Percentiles rank a stretch among this genome's conserved stretches.
These are phyloP conservation scores for Trichogramma pretiosum DNA, from an alignment of 1,140 invertebrate genomes.

Conservation along the genomic window DNA sequence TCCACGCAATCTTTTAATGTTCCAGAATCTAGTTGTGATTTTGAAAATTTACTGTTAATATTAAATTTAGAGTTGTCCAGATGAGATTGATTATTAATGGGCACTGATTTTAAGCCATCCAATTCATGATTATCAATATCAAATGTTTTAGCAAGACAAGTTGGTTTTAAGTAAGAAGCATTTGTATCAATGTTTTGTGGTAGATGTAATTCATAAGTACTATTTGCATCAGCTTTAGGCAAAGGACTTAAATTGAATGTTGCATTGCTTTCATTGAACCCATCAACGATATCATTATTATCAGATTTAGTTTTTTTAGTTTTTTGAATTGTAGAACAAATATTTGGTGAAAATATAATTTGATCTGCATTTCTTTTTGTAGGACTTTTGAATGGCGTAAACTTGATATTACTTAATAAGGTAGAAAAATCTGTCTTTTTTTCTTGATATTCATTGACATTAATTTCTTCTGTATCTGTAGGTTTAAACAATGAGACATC, in stretches of 20 bases:
- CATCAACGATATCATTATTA: neutral
- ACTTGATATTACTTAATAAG: conserved; percentile 31
- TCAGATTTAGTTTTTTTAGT: conserved; percentile 4
- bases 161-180: conserved; percentile 14
- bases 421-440: conserved; percentile 32
- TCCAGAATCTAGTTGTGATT: conserved; percentile 15
- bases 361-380: conserved; percentile 1
- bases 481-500: conserved; percentile 28
- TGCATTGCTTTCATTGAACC: neutral
- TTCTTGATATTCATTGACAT: too few relatives aligned
- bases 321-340: conserved; percentile 22
- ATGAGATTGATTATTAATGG: conserved; percentile 13
- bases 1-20: conserved; percentile 27
- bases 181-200: conserved; percentile 19
- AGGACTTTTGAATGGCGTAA: conserved; percentile 20
- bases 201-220: conserved; percentile 22
- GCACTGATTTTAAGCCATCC: conserved; percentile 19
- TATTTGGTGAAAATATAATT: conserved; percentile 22
- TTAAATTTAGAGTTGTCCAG: neutral
- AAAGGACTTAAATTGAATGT: conserved; percentile 9
- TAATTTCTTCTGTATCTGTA: neutral
- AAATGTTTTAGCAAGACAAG: conserved; percentile 21
- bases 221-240: conserved; percentile 15
- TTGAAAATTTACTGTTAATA: conserved; percentile 10
- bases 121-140: conserved; percentile 7